These are phyloP conservation scores for Leuciscus waleckii DNA, from an alignment of 2,797 vertebrate species.

Conservation along the genomic window DNA sequence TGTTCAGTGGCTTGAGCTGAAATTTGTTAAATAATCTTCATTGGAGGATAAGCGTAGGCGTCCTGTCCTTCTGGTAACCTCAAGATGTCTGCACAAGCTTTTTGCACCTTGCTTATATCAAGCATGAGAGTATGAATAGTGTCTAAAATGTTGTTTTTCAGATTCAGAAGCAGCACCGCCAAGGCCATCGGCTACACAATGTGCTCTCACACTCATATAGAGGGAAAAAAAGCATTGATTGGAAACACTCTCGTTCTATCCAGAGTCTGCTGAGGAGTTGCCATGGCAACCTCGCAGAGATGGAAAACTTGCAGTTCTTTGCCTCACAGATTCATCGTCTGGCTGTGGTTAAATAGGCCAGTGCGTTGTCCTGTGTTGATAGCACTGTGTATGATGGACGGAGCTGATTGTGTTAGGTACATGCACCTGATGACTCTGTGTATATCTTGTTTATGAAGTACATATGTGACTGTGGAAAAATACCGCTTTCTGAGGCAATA, in stretches of 20 bases:
- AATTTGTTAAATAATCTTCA: background rate
- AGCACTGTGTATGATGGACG: constrained; percentile 15
- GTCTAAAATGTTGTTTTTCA: constrained; percentile 18
- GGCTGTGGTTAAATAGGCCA: constrained; percentile 59
- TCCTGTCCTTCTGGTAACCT: constrained; percentile 32
- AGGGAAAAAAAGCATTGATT: constrained; percentile 56
- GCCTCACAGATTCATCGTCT: constrained; percentile 55
- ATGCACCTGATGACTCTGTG: background rate
- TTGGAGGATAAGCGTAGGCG: background rate
- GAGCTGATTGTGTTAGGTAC: background rate
- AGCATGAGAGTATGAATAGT: background rate
- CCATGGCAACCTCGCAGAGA: constrained; percentile 61
- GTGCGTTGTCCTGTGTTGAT: constrained; percentile 23
- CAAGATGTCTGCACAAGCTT: constrained; percentile 17
- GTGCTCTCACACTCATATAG: constrained; percentile 10
- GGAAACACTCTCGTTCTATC: constrained; percentile 55
- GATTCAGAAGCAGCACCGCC: constrained; percentile 10
- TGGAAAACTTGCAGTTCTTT: constrained; percentile 63
- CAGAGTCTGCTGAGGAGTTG: constrained; percentile 58
- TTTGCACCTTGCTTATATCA: background rate
- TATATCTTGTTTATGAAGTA: constrained; percentile 8
- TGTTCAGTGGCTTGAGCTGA: background rate
- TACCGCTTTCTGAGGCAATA: background rate
- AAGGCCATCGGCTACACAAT: constrained; percentile 34
- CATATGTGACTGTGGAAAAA: constrained; percentile 5